Conservation (phyloP, 1,140 invertebrate genomes). For the Varroa destructor region DNA sequence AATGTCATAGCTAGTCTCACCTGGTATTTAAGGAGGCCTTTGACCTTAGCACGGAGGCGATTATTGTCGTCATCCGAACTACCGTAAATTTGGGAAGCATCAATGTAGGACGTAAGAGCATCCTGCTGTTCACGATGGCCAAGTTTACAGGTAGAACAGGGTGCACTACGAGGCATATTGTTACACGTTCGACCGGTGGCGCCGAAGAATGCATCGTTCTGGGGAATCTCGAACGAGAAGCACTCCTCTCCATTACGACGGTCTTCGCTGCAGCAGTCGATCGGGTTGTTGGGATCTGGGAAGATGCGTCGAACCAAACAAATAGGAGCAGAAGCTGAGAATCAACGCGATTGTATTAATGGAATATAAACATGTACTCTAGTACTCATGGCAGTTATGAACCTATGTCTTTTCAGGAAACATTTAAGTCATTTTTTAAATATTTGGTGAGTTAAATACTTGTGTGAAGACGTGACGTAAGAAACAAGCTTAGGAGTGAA, state of each 20-base stretch:
- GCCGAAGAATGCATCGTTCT: conserved; percentile 1
- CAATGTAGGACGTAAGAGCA: conserved; percentile 66
- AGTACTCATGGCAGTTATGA: no score
- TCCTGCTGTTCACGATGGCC: conserved; percentile 29
- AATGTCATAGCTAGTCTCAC: not conserved
- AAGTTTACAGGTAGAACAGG: conserved; percentile 12
- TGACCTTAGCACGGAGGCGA: conserved; percentile 56
- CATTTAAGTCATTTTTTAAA: no score
- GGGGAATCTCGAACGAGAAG: conserved; percentile 14
- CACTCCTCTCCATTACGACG: conserved; percentile 2
- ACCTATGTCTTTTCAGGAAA: no score
- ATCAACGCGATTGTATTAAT: no score
- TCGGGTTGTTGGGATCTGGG: conserved; percentile 25
- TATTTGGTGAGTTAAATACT: no score
- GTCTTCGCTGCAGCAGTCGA: conserved; percentile 27
- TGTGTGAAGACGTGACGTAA: not conserved
- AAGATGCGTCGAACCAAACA: not conserved
- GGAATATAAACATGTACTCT: no score
- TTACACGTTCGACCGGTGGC: conserved; percentile 39
- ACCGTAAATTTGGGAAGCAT: conserved; percentile 80
- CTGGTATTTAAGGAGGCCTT: conserved; percentile 35
- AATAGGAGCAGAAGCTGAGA: no score
- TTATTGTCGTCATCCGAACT: conserved; percentile 62
- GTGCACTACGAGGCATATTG: conserved; percentile 24
- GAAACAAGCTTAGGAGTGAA: not conserved